Evolutionary conservation across 2,113 vertebrate species (phyloP).

Genomic region (Myotis lucifugus): DNA sequence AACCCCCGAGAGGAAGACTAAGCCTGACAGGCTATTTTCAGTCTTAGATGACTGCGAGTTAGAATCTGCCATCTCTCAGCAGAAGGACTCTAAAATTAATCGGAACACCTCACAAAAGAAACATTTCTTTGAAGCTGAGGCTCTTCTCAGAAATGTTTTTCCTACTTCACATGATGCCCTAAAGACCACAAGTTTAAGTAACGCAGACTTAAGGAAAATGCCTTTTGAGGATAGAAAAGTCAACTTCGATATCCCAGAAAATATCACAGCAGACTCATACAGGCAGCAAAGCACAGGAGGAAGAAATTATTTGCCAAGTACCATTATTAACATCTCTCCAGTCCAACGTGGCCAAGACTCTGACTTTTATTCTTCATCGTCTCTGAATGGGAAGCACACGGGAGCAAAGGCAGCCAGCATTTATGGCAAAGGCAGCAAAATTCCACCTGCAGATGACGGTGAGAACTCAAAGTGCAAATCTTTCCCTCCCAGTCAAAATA

Average conservation of each 20-base stretch:
- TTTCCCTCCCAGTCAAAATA: constrained; percentile 60
- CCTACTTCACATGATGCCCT: constrained; percentile 42
- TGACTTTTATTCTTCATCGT: constrained; percentile 82
- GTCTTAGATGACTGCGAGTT: not conserved
- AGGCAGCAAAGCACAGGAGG: constrained; percentile 75
- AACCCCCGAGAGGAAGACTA: constrained; percentile 55
- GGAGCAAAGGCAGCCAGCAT: constrained; percentile 72
- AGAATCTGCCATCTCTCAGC: constrained; percentile 66
- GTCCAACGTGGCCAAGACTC: constrained; percentile 79
- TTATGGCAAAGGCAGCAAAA: constrained; percentile 46
- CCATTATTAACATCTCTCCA: constrained; percentile 52
- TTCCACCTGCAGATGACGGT: constrained; percentile 62
- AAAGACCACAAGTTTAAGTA: constrained; percentile 71
- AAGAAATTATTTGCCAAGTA: constrained; percentile 87
- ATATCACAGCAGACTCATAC: constrained; percentile 40
- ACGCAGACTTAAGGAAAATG: constrained; percentile 78
- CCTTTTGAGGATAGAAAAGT: constrained; percentile 80
- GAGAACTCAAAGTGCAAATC: constrained; percentile 72
- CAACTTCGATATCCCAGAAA: constrained; percentile 79
- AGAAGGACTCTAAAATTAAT: constrained; percentile 45
- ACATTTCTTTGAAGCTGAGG: constrained; percentile 63
- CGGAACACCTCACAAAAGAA: constrained; percentile 42
- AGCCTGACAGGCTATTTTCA: constrained; percentile 49
- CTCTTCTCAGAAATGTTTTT: constrained; percentile 62
- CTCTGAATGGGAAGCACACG: constrained; percentile 78